Evolutionary conservation across 2,113 vertebrate genomes (phyloP), one percentile per base, ranked within the genome.

Genomic region (Trinectes maculatus): DNA sequence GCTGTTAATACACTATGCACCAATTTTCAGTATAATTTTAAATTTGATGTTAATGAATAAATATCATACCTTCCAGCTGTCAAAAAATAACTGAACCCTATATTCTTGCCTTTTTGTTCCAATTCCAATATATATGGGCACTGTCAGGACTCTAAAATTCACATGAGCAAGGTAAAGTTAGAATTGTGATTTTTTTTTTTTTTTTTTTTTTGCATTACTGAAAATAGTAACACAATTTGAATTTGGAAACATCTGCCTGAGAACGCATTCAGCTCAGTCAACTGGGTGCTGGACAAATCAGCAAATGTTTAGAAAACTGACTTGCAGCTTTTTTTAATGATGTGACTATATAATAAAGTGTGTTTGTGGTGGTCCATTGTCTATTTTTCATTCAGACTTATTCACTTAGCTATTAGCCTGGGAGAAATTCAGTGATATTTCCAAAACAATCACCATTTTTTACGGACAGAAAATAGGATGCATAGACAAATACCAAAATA

Each of bases 21-120:
- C 19, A 42, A 73, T 51, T 31, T 42, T 74, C 12, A 52, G 36
- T 6, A 48, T 60, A 19, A 52, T 28, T 74, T 63, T 47, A 44
- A 49, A 71, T 78, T 6, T 31, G 28, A 58, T 40, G 37, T 74
- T 66, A 60, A 61, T 52, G 24, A 18, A 54, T 53, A 36, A 34
- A 19, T 43, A 39, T 59, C 31, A 42, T 40, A 43, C 12, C 47
- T 46, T 80, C 71, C 61, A 42, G 47, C 48, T 21, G 31, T 77
- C 46, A 80, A 73, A 71, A n/a, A 4, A 53, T 62, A 6, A 39
- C 36, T 48, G 13, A 70, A 71, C 60, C 53, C 29, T 24, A 61
- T 66, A 56, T 58, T 62, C 44, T 31, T 49, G 33, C n/a, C 6
- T 51, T 56, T 58, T 15, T 25, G 22, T 37, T 44, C 65, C 6